Conservation (phyloP, 2,113 vertebrate species). For the Sphyrna mokarran region DNA sequence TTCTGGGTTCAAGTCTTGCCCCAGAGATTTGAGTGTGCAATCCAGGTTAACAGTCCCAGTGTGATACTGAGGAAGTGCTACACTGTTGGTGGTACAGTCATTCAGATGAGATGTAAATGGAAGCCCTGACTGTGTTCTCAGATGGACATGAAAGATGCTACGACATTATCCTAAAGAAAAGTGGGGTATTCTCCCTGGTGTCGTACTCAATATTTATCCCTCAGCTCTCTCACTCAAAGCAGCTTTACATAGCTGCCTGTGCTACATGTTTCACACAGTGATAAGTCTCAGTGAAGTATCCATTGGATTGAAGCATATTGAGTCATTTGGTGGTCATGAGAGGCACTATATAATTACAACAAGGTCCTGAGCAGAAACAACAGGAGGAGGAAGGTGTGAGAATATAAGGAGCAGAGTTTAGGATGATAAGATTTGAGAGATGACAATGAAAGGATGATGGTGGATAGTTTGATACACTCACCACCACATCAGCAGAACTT, state of each 20-base stretch:
- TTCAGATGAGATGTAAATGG: not conserved
- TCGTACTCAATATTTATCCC: not conserved
- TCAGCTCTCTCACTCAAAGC: not conserved
- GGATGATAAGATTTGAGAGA: not conserved
- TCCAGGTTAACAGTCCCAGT: not conserved
- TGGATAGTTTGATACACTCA: no score
- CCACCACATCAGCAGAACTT: not conserved
- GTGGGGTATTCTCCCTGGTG: not conserved
- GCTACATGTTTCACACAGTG: not conserved
- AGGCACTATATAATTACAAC: not conserved
- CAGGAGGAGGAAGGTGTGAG: not conserved
- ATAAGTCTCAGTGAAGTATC: not conserved
- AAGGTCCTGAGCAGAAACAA: not conserved
- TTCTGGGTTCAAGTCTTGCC: not conserved
- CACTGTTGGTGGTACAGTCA: not conserved
- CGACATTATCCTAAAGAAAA: not conserved
- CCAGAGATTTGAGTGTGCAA: not conserved
- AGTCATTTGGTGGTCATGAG: not conserved
- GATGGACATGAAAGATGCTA: not conserved
- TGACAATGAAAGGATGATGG: not conserved
- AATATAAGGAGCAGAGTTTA: not conserved
- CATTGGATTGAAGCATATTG: not conserved
- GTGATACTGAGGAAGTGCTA: not conserved
- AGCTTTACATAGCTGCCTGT: no score
- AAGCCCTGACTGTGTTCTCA: not conserved